These are phyloP conservation scores for Tamandua tetradactyla DNA, from an alignment of 2,797 vertebrate species.

Conservation along the genomic window DNA sequence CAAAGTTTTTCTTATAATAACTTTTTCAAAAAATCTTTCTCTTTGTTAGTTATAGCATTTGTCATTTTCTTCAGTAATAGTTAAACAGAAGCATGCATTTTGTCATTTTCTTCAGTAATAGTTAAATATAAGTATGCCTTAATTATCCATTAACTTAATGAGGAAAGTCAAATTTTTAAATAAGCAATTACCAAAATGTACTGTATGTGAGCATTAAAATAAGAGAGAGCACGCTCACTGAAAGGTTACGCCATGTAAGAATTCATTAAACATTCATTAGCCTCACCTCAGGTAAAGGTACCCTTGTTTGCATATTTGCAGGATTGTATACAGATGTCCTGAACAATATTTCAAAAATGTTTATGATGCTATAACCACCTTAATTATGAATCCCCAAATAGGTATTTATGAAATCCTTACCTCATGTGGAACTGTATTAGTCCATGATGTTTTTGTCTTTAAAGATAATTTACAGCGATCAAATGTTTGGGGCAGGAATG, in stretches of 20 bases:
- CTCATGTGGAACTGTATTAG: constrained; percentile 49
- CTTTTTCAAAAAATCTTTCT: constrained; percentile 73
- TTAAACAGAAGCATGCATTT: constrained; percentile 79
- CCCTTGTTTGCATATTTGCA: constrained; percentile 80
- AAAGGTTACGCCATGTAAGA: constrained; percentile 82
- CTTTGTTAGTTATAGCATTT: constrained; percentile 77
- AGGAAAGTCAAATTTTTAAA: constrained; percentile 84
- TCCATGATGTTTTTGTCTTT: neutral
- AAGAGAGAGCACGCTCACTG: constrained; percentile 66
- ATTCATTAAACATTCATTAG: constrained; percentile 84
- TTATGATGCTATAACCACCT: constrained; percentile 25
- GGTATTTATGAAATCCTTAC: constrained; percentile 29
- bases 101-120: constrained; percentile 79
- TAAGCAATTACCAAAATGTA: constrained; percentile 83
- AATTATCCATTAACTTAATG: constrained; percentile 82
- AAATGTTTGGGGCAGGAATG: constrained; percentile 13
- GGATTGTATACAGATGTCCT: constrained; percentile 72
- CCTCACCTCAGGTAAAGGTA: constrained; percentile 78
- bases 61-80: constrained; percentile 79
- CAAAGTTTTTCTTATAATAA: constrained; percentile 53
- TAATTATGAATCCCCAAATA: constrained; percentile 63
- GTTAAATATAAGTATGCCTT: constrained; percentile 78
- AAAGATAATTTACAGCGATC: neutral
- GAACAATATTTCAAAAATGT: constrained; percentile 75
- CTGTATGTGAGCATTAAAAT: constrained; percentile 83